Evolutionary conservation across 2,113 vertebrate genomes (phyloP).

Genomic region (Bolborhynchus lineola): DNA sequence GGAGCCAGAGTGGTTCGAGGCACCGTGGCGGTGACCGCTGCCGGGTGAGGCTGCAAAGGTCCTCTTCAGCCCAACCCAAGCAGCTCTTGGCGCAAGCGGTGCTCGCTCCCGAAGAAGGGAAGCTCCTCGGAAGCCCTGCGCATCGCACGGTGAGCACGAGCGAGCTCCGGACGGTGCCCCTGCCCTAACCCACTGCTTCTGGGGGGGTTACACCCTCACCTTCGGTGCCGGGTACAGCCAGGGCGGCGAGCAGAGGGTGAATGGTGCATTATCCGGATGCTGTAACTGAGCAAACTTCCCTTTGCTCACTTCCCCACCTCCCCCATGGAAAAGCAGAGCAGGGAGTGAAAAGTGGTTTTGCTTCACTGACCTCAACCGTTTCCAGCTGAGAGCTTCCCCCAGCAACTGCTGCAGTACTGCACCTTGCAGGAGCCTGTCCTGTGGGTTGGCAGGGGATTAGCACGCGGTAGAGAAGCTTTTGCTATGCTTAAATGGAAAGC

Average conservation of each 20-base stretch:
- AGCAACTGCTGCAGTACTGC: not conserved
- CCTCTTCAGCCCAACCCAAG: not conserved
- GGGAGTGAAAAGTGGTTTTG: not conserved
- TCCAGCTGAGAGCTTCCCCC: not conserved
- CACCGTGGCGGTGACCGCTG: not conserved
- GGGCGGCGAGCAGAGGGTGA: not conserved
- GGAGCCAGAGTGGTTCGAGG: not conserved
- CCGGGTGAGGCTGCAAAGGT: not conserved
- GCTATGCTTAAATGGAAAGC: not conserved
- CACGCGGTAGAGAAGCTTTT: not conserved
- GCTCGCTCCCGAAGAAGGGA: not conserved
- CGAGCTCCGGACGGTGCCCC: not conserved
- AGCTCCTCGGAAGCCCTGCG: not conserved
- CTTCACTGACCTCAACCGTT: not conserved
- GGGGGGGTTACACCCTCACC: accelerated
- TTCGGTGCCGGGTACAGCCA: not conserved
- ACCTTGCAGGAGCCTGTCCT: not conserved
- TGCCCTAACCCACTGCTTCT: accelerated
- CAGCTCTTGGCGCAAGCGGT: not conserved
- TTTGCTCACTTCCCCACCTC: not conserved
- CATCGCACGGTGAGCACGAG: not conserved
- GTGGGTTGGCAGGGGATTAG: not conserved
- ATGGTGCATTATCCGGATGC: not conserved
- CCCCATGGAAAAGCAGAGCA: not conserved
- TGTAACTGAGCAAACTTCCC: not conserved